Evolutionary conservation across 2,797 vertebrate species (phyloP).

Genomic region (Austrolebias charrua): DNA sequence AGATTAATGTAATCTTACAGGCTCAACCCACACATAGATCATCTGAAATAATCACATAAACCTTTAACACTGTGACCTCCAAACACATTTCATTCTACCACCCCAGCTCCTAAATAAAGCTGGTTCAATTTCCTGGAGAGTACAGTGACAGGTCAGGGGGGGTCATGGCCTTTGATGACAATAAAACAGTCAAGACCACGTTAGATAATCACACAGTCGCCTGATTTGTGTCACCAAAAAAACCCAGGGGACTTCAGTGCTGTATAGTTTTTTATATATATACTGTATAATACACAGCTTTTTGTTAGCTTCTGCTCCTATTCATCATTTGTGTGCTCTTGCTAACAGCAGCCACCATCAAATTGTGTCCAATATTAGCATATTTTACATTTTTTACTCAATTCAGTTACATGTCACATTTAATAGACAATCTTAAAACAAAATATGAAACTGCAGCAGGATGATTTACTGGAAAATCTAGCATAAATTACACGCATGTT

Average conservation of each 20-base stretch:
- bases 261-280: conserved; percentile 43
- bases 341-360: conserved; percentile 10
- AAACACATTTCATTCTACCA: conserved; percentile 40
- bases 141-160: conserved; percentile 52
- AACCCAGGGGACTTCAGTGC: conserved; percentile 18
- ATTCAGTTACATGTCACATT: too few species aligned
- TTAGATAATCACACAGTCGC: conserved; percentile 45
- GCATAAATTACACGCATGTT: background rate
- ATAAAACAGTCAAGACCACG: conserved; percentile 57
- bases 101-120: conserved; percentile 58
- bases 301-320: conserved; percentile 1
- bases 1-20: conserved; percentile 25
- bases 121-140: conserved; percentile 58
- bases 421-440: background rate
- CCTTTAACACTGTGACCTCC: conserved; percentile 53
- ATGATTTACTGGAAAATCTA: background rate
- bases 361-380: background rate
- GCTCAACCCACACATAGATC: conserved; percentile 39
- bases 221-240: conserved; percentile 48
- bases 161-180: conserved; percentile 64
- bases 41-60: conserved; percentile 54
- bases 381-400: too few species aligned
- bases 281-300: too few species aligned
- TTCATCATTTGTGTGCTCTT: conserved; percentile 46
- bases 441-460: conserved; percentile 19